Conservation (phyloP, 2,888 invertebrate genomes). For the Perdita meconis region DNA sequence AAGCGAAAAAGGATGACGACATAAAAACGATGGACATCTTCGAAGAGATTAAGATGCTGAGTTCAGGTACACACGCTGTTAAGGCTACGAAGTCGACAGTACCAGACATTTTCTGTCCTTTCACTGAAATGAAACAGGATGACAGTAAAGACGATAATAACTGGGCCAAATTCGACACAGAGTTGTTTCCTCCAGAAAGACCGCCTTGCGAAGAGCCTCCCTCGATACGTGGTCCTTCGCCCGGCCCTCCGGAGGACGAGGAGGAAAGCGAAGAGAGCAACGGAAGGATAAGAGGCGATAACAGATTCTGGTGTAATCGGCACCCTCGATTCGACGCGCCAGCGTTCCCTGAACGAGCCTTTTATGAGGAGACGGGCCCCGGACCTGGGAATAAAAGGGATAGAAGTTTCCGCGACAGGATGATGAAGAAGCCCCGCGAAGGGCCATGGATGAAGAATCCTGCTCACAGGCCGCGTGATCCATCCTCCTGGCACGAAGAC, state of each 20-base stretch:
- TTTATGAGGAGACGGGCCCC: slow-evolving; percentile 72
- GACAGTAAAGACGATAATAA: slow-evolving; percentile 78
- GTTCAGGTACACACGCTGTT: slow-evolving; percentile 65
- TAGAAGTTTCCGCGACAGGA: slow-evolving; percentile 77
- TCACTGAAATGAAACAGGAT: slow-evolving; percentile 69
- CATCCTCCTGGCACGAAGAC: slow-evolving; percentile 93
- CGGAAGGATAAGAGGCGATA: slow-evolving; percentile 81
- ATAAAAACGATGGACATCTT: slow-evolving; percentile 79
- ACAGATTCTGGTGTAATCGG: slow-evolving; percentile 81
- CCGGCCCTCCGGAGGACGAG: slow-evolving; percentile 89
- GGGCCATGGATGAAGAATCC: slow-evolving; percentile 79
- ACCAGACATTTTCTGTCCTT: slow-evolving; percentile 78
- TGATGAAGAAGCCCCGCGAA: slow-evolving; percentile 77
- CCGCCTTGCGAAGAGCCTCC: slow-evolving; percentile 78
- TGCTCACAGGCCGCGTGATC: slow-evolving; percentile 89
- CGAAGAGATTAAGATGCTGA: slow-evolving; percentile 82
- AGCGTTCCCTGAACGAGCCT: slow-evolving; percentile 73
- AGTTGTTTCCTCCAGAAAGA: slow-evolving; percentile 78
- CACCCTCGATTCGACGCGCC: slow-evolving; percentile 74
- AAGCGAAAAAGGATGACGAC: slow-evolving; percentile 72
- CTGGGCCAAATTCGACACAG: slow-evolving; percentile 83
- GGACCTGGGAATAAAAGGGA: slow-evolving; percentile 72
- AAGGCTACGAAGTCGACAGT: slow-evolving; percentile 41
- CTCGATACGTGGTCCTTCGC: slow-evolving; percentile 86
- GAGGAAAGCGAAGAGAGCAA: slow-evolving; percentile 84